phyloP scores from a whole-genome alignment of 2,888 invertebrate species.

The Drosophila tanythrix region DNA sequence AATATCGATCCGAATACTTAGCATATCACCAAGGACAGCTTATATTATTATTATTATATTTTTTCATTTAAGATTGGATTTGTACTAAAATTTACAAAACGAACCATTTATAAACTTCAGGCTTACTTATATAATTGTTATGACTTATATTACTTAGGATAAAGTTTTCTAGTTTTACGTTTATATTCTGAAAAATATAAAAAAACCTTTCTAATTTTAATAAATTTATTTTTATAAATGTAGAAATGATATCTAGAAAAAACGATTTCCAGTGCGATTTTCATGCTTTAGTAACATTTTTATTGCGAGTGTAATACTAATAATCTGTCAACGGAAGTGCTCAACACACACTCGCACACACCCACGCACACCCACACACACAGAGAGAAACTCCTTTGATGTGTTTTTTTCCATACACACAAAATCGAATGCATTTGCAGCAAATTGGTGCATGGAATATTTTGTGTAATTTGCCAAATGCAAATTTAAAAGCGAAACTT shows the following conservation, averaged over 20 bases:
- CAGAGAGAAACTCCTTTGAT: background rate
- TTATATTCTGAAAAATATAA: no score
- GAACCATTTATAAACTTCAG: background rate
- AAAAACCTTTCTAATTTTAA: background rate
- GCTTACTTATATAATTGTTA: background rate
- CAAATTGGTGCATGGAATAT: conserved; percentile 1
- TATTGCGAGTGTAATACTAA: conserved; percentile 12
- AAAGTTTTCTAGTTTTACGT: background rate
- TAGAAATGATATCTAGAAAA: background rate
- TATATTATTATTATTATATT: background rate
- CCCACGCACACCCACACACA: background rate
- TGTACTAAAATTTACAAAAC: background rate
- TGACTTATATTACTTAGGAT: background rate
- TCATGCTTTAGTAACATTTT: background rate
- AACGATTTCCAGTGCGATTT: background rate
- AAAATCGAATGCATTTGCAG: background rate
- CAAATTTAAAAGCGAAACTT: conserved; percentile 12
- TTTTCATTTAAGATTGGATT: background rate
- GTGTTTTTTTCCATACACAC: conserved; percentile 16
- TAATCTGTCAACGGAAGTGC: conserved; percentile 36
- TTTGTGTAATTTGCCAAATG: conserved; percentile 9
- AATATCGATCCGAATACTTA: background rate
- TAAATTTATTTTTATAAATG: background rate
- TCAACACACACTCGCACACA: conserved; percentile 2
- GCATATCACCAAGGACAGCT: background rate